Percentiles rank a stretch among this genome's conserved stretches.
phyloP scores from a whole-genome alignment of 1,140 invertebrate genomes.

The Andrena cerasifolii region DNA sequence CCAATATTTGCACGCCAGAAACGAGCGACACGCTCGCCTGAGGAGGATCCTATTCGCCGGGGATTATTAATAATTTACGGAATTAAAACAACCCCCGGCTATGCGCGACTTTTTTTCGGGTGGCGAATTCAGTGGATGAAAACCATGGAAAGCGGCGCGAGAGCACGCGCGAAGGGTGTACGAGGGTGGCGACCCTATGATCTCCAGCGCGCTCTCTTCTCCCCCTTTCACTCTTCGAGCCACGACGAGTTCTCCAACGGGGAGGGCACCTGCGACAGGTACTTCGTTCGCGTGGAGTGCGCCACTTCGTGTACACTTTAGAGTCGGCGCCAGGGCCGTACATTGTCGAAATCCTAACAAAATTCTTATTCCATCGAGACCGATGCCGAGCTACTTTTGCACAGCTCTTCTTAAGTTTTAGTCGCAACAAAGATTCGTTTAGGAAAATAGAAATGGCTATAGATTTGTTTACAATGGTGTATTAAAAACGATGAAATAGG shows the following conservation, averaged over 20 bases:
- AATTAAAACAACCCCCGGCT: constrained; percentile 26
- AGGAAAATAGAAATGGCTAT: no score
- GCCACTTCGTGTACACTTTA: constrained; percentile 61
- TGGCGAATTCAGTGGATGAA: constrained; percentile 37
- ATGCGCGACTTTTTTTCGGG: constrained; percentile 20
- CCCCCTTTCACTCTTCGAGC: constrained; percentile 51
- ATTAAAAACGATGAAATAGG: no score
- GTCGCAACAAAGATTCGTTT: no score
- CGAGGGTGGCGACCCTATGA: constrained; percentile 61
- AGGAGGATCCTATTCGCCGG: not conserved
- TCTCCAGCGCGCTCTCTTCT: constrained; percentile 20
- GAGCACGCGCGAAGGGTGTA: constrained; percentile 34
- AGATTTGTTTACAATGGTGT: no score
- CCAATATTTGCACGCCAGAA: constrained; percentile 8
- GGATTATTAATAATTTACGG: constrained; percentile 29
- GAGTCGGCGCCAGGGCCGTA: constrained; percentile 31
- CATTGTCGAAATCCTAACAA: not conserved
- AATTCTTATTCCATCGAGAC: not conserved
- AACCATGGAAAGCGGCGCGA: constrained; percentile 33
- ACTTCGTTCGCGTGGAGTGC: constrained; percentile 67
- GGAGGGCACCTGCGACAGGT: constrained; percentile 68
- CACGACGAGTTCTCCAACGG: constrained; percentile 59
- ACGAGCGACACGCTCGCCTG: not conserved
- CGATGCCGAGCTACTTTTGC: no score
- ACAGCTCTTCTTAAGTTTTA: no score